Conservation (phyloP, 1,140 invertebrate genomes). For the Drosophila parabipectinata region DNA sequence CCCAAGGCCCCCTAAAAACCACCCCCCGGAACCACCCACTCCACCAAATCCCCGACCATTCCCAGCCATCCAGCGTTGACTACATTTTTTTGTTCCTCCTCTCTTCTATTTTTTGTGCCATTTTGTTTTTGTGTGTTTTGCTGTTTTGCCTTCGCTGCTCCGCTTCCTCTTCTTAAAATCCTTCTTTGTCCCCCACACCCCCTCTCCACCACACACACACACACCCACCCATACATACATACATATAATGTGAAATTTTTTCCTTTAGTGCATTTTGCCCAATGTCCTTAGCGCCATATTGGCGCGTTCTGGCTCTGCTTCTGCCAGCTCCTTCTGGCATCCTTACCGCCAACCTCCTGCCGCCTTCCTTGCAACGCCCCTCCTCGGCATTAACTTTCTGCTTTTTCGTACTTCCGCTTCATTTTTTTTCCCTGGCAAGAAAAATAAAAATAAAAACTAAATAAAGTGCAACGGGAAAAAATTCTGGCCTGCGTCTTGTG, state of each 20-base stretch:
- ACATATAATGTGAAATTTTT: constrained; percentile 74
- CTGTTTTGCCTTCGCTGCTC: constrained; percentile 60
- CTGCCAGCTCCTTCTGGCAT: constrained; percentile 30
- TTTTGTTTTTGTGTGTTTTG: constrained; percentile 82
- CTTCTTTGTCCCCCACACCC: background rate
- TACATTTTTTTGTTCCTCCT: constrained; percentile 56
- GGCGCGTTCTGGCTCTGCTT: constrained; percentile 46
- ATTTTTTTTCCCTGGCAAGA: constrained; percentile 63
- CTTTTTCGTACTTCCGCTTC: constrained; percentile 80
- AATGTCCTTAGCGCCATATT: constrained; percentile 80
- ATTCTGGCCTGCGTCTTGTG: constrained; percentile 53
- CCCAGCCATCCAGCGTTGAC: constrained; percentile 41
- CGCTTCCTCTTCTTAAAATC: constrained; percentile 9
- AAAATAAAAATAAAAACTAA: constrained; percentile 24
- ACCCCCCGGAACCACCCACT: background rate
- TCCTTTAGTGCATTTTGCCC: constrained; percentile 74
- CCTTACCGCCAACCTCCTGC: background rate
- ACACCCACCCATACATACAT: constrained; percentile 17
- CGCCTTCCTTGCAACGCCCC: background rate
- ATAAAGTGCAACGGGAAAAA: constrained; percentile 63
- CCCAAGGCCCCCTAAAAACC: constrained; percentile 1
- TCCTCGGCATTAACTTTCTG: constrained; percentile 72
- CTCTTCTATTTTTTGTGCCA: constrained; percentile 57
- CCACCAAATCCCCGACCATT: background rate
- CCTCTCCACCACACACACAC: constrained; percentile 10